Base-by-base conservation (phyloP, 1,140 invertebrate genomes). In the Orchestia grillus region DNA sequence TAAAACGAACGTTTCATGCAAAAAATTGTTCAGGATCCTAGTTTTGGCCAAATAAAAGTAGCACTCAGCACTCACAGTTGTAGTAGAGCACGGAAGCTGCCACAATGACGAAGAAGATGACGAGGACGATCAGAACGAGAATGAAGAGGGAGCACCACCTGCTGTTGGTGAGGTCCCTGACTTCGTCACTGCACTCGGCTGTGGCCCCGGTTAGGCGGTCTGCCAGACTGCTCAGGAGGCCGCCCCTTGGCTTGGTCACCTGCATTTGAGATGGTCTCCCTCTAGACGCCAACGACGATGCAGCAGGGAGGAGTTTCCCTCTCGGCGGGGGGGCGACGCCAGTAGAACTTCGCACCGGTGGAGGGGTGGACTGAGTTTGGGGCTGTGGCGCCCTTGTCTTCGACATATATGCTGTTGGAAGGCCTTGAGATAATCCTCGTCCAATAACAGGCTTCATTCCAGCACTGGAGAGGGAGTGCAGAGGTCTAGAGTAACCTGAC, bases 101-200 rank as follows among this genome's bases (percentile, higher is more conserved):
- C 4, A 94, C 92, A 40, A 94, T 47, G 6, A 94, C 92, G 92
- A 94, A 94, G 44, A 94, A 47, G 44, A 94, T n/a, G 43, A 94
- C 92, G 15, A 94, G 92, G 41, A 94, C 92, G 44, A 94, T 94
- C 6, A 94, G 92, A 0, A 28, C 92, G 11, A 94, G 44, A 6
- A 94, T 94, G 92, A 94, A 94, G 44, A 94, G 92, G 43, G 92
- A 94, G 44, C 92, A 94, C 92, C 92, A 94, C 4, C 92, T 15
- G 92, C 92, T 94, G 92, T 94, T 94, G 92, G 92, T 45, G 43
- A 94, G 92, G 36, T 94, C 92, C 4, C 92, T 19, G 90, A 92
- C 90, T 11, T 92, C 90, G 3, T 92, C 90, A 45, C 92, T n/a
- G 44, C 92, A 94, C 11, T 94, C 44, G 4, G 44, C 19, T 15